Conservation (phyloP, 2,797 vertebrate genomes). For the Artibeus jamaicensis region DNA sequence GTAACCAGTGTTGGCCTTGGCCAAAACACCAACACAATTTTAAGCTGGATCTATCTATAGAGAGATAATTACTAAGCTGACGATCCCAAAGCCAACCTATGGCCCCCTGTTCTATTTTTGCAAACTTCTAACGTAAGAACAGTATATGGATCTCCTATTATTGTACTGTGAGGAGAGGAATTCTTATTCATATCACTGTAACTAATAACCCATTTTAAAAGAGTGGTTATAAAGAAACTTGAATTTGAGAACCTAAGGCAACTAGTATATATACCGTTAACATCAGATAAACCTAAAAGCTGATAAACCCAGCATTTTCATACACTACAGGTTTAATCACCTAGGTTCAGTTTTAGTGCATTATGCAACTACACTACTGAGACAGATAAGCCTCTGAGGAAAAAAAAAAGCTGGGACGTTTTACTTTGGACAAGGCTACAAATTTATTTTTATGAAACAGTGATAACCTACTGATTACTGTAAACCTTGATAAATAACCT, state of each 20-base stretch:
- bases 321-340: background rate
- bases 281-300: background rate
- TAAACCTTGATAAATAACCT: background rate
- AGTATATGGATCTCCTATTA: background rate
- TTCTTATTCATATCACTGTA: background rate
- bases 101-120: background rate
- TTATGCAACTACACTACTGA: background rate
- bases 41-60: background rate
- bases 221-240: background rate
- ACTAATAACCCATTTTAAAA: background rate
- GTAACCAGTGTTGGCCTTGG: background rate
- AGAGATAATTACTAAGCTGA: background rate
- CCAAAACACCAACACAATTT: background rate
- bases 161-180: background rate
- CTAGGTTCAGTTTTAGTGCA: background rate
- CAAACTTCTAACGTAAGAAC: background rate
- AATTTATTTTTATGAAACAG: conserved; percentile 22
- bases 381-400: background rate
- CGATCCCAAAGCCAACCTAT: background rate
- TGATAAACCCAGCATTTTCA: background rate
- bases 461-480: conserved; percentile 12
- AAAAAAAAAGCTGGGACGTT: background rate
- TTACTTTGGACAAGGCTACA: conserved; percentile 1
- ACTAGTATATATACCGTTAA: background rate
- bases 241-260: background rate